Evolutionary conservation across 1,140 invertebrate genomes (phyloP).

Genomic region (Plutomurus gul): DNA sequence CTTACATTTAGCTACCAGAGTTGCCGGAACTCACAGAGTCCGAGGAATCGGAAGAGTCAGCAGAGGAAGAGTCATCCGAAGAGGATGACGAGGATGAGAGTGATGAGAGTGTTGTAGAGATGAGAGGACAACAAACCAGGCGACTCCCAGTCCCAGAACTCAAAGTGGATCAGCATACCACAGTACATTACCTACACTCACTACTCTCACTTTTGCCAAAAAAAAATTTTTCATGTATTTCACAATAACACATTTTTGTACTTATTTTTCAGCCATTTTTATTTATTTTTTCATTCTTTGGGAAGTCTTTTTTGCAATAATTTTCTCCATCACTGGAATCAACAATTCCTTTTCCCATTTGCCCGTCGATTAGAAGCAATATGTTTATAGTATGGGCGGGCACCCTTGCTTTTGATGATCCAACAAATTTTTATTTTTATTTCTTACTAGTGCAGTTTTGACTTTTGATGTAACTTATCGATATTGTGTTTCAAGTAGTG

Average conservation of each 20-base stretch:
- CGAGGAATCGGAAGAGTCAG: conserved; percentile 33
- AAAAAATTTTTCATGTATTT: background rate
- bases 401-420: no score
- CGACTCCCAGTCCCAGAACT: conserved; percentile 40
- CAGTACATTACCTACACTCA: conserved; percentile 20
- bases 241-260: background rate
- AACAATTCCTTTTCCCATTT: background rate
- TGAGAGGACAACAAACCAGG: conserved; percentile 14
- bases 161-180: conserved; percentile 42
- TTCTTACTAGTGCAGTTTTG: conserved; percentile 3
- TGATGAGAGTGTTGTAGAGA: conserved; percentile 47
- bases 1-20: conserved; percentile 44
- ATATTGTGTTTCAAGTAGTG: no score
- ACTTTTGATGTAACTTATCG: no score
- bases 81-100: conserved; percentile 46
- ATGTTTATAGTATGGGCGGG: no score
- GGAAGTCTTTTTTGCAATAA: background rate
- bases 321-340: background rate
- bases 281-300: background rate
- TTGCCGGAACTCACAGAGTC: conserved; percentile 48
- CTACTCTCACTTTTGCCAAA: conserved; percentile 11
- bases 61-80: conserved; percentile 38
- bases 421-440: no score
- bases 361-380: no score
- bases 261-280: background rate